These are phyloP conservation scores for Hydrozoanthus tunicans DNA, from an alignment of 64 coral and sea anemone genomes.

Conservation along the genomic window DNA sequence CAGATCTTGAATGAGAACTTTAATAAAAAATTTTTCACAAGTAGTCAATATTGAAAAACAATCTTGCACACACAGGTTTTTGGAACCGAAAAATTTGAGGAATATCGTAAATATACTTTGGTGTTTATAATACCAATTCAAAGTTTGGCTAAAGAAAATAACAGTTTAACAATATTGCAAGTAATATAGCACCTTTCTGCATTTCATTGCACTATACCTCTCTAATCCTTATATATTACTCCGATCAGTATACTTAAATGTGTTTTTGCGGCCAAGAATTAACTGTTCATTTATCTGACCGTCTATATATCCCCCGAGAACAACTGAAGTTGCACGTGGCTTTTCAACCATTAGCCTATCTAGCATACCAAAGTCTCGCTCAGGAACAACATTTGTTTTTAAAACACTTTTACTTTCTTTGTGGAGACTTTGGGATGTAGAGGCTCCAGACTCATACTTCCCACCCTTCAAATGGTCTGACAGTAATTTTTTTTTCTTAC, in stretches of 20 bases:
- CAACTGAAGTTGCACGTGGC: slow-evolving; percentile 42
- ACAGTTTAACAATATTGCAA: too few relatives aligned
- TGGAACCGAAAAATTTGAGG: slow-evolving; percentile 14
- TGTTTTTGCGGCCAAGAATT: too few relatives aligned
- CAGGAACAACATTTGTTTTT: slow-evolving; percentile 30
- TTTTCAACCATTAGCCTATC: slow-evolving; percentile 50
- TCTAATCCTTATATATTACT: too few relatives aligned
- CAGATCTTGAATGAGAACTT: neutral
- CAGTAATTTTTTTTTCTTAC: slow-evolving; percentile 37
- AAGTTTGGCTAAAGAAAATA: too few relatives aligned
- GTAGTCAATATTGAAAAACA: neutral
- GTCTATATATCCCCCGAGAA: neutral
- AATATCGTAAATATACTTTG: neutral
- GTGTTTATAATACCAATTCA: too few relatives aligned
- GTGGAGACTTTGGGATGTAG: neutral
- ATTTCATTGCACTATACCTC: too few relatives aligned
- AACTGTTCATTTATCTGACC: too few relatives aligned
- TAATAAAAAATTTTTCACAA: neutral
- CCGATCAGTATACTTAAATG: too few relatives aligned
- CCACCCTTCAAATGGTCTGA: slow-evolving; percentile 22
- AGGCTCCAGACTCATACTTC: slow-evolving; percentile 1
- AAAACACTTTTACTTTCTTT: slow-evolving; percentile 15
- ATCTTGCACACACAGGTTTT: slow-evolving; percentile 19
- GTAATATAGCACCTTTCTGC: too few relatives aligned
- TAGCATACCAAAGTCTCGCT: slow-evolving; percentile 36